These are phyloP conservation scores for Cheiracanthium punctorium DNA, from an alignment of 2,888 invertebrate species.

Conservation along the genomic window DNA sequence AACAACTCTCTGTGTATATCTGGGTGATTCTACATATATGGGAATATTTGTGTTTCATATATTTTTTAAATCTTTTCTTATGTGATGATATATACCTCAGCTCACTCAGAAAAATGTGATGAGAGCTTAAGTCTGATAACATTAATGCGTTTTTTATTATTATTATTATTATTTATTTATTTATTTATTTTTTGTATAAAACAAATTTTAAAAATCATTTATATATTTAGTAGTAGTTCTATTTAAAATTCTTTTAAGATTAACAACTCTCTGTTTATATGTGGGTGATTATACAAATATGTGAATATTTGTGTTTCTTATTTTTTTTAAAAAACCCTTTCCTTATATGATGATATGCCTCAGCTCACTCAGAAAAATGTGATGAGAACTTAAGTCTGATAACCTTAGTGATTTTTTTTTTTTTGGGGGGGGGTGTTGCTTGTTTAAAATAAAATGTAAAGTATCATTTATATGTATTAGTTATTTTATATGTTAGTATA, in stretches of 20 bases:
- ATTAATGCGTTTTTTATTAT: background rate
- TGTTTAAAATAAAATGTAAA: too few relatives aligned
- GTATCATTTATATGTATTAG: too few relatives aligned
- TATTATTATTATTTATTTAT: background rate
- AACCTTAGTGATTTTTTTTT: background rate
- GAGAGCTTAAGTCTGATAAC: slow-evolving; percentile 30
- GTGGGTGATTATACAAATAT: too few relatives aligned
- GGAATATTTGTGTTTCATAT: too few relatives aligned
- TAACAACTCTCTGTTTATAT: too few relatives aligned
- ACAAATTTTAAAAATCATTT: too few relatives aligned
- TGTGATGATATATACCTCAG: slow-evolving; percentile 1
- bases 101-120: slow-evolving; percentile 20
- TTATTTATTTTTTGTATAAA: background rate
- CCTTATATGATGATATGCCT: background rate
- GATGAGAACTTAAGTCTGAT: slow-evolving; percentile 32
- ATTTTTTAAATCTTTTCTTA: too few relatives aligned
- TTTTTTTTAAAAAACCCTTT: too few relatives aligned
- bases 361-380: slow-evolving; percentile 17
- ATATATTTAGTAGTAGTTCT: background rate
- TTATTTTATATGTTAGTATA: background rate
- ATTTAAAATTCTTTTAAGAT: background rate
- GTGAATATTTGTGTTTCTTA: too few relatives aligned
- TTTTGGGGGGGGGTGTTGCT: background rate
- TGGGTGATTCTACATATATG: too few relatives aligned
- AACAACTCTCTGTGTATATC: too few relatives aligned